These are phyloP conservation scores for Smittia sp. DNA, from an alignment of 2,888 invertebrate species.

Conservation along the genomic window DNA sequence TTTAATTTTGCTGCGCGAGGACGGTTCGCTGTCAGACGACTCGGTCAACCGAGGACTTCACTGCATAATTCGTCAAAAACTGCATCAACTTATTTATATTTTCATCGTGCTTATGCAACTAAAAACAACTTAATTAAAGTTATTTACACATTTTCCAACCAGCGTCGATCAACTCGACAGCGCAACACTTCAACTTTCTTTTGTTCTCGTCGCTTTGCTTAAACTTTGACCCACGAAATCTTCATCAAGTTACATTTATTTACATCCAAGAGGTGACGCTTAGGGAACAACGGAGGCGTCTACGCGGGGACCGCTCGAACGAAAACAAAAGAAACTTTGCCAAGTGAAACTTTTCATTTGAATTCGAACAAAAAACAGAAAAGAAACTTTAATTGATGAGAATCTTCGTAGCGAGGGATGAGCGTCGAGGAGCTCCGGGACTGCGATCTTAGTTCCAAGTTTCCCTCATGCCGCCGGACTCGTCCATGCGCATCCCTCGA, in stretches of 20 bases:
- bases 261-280: not conserved
- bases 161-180: not conserved
- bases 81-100: slow-evolving; percentile 21
- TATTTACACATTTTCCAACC: slow-evolving; percentile 28
- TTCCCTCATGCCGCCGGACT: too few relatives aligned
- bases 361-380: not conserved
- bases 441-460: too few relatives aligned
- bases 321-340: not conserved
- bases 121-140: slow-evolving; percentile 33
- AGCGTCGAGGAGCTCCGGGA: too few relatives aligned
- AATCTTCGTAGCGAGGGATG: too few relatives aligned
- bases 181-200: slow-evolving; percentile 42
- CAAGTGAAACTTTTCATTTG: not conserved
- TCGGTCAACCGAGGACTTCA: too few relatives aligned
- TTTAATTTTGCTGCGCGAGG: too few relatives aligned
- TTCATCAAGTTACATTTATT: slow-evolving; percentile 31
- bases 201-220: slow-evolving; percentile 46
- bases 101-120: slow-evolving; percentile 29
- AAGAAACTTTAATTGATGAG: not conserved
- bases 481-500: too few relatives aligned
- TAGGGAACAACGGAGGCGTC: not conserved
- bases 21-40: too few relatives aligned
- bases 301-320: not conserved
- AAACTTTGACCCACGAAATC: slow-evolving; percentile 43
- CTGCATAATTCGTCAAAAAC: slow-evolving; percentile 12